Evolutionary conservation across 1,140 invertebrate genomes (phyloP).

Genomic region (Ephestia elutella): DNA sequence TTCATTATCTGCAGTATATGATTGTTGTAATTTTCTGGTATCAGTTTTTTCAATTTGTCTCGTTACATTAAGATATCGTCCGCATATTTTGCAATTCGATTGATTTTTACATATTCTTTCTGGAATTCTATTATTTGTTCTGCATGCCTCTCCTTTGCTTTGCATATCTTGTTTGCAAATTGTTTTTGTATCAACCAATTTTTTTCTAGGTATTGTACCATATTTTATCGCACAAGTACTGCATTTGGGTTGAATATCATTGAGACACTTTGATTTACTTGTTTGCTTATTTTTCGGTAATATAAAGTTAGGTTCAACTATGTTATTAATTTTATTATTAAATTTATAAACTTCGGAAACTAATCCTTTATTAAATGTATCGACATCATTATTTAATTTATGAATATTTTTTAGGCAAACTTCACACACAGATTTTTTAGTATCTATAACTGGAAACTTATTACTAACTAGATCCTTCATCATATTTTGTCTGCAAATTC

Average conservation of each 20-base stretch:
- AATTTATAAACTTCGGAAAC: no score
- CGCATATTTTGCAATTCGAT: not conserved
- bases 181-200: no score
- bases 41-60: not conserved
- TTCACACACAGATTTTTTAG: not conserved
- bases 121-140: no score
- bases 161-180: no score
- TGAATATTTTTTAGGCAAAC: not conserved
- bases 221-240: no score
- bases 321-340: no score
- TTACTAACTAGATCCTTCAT: not conserved
- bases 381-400: not conserved
- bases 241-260: no score
- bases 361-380: not conserved
- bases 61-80: not conserved
- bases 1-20: not conserved
- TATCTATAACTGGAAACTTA: not conserved
- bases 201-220: no score
- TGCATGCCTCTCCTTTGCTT: no score
- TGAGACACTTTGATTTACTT: no score
- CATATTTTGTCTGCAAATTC: not conserved
- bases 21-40: not conserved
- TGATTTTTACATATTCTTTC: not conserved
- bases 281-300: no score
- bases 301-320: no score